These are phyloP conservation scores for Pteronura brasiliensis DNA, from an alignment of 2,113 vertebrate genomes.

Conservation along the genomic window DNA sequence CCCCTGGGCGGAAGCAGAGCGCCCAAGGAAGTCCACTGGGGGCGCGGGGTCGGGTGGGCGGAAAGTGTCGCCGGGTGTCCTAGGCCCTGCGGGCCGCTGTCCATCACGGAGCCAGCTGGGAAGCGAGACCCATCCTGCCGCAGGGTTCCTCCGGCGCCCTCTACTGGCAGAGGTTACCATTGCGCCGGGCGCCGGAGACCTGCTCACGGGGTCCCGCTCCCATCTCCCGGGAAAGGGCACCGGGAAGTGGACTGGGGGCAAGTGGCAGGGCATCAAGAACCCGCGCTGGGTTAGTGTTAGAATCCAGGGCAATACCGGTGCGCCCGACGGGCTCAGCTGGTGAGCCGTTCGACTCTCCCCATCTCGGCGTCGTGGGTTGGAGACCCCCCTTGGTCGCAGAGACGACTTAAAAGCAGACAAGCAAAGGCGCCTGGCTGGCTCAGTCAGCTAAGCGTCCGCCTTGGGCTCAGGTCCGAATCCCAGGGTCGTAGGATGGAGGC, in stretches of 20 bases:
- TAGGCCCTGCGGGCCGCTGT: fast-evolving
- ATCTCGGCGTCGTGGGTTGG: neutral
- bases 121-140: neutral
- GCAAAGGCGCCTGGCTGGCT: neutral
- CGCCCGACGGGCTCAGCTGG: neutral
- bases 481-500: neutral
- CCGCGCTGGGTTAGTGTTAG: neutral
- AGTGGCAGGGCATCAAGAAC: neutral
- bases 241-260: fast-evolving
- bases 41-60: fast-evolving
- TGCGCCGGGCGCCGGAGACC: neutral
- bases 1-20: neutral
- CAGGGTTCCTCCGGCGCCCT: neutral
- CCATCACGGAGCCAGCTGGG: fast-evolving
- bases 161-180: neutral
- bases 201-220: fast-evolving
- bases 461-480: neutral
- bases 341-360: neutral
- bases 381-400: neutral
- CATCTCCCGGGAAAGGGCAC: fast-evolving
- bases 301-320: neutral
- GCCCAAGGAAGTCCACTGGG: neutral
- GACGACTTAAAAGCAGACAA: neutral
- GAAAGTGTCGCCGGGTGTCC: neutral
- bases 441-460: neutral